A percentile compares a stretch with the other conserved stretches of the same genome.
These are phyloP conservation scores for Tupiocoris notatus DNA, from an alignment of 2,888 invertebrate species.

Conservation along the genomic window DNA sequence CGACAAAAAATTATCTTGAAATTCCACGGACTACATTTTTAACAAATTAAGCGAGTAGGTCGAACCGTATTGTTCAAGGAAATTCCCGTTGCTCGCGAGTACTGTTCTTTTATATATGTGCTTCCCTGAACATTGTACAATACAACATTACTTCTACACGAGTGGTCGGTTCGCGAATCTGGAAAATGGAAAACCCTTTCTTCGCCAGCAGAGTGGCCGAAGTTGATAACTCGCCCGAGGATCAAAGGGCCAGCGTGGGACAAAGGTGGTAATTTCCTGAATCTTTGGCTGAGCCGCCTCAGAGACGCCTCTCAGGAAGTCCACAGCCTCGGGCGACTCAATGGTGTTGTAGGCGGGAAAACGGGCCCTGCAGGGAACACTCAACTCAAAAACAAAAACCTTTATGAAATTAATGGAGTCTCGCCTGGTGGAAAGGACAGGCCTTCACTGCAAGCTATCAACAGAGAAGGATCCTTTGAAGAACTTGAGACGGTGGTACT, in stretches of 20 bases:
- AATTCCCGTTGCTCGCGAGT: no score
- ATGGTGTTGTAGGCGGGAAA: no score
- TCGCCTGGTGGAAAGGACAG: background rate
- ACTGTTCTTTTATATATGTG: no score
- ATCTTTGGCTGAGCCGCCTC: background rate
- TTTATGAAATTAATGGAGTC: background rate
- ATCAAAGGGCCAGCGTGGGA: slow-evolving; percentile 26
- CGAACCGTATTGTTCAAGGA: no score
- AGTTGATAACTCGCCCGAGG: slow-evolving; percentile 19
- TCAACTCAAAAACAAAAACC: background rate
- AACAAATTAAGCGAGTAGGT: no score
- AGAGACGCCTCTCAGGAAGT: background rate
- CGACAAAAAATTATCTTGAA: no score
- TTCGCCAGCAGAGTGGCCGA: background rate
- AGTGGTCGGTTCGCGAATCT: background rate
- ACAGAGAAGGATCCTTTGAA: background rate
- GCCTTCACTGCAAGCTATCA: background rate
- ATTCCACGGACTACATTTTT: no score
- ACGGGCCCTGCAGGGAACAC: background rate
- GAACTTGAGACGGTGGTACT: no score
- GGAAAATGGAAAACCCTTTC: background rate
- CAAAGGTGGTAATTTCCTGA: slow-evolving; percentile 39
- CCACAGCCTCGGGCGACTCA: background rate
- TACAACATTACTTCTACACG: background rate
- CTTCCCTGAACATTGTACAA: background rate